These are phyloP conservation scores for Megalurothrips usitatus DNA, from an alignment of 2,888 invertebrate genomes.

Conservation along the genomic window DNA sequence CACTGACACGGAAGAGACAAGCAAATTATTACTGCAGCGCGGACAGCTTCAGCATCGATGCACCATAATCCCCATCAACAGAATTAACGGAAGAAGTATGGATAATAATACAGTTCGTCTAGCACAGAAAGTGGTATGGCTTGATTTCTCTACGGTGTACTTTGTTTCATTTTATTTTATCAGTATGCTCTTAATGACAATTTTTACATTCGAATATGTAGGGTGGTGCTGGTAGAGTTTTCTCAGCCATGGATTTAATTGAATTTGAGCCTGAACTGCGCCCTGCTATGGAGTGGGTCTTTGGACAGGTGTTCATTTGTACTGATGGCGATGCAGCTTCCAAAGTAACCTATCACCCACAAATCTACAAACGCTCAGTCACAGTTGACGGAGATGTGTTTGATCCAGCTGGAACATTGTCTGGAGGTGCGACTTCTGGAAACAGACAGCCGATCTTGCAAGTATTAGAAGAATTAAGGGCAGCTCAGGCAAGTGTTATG, in stretches of 20 bases:
- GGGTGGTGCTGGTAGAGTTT: conserved; percentile 77
- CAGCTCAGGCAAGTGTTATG: conserved; percentile 41
- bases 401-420: conserved; percentile 84
- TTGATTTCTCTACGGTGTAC: background rate
- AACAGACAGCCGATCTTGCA: conserved; percentile 51
- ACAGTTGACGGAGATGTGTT: conserved; percentile 89
- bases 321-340: conserved; percentile 74
- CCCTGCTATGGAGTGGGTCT: conserved; percentile 81
- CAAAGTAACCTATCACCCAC: conserved; percentile 70
- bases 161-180: background rate
- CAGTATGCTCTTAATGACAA: background rate
- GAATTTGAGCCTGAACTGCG: conserved; percentile 60
- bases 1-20: conserved; percentile 78
- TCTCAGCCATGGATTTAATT: conserved; percentile 74
- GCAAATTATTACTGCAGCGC: conserved; percentile 75
- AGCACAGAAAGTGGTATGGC: conserved; percentile 63
- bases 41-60: conserved; percentile 75
- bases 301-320: conserved; percentile 82
- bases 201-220: conserved; percentile 40
- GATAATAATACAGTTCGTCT: conserved; percentile 54
- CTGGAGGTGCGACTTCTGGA: conserved; percentile 68
- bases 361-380: conserved; percentile 65
- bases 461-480: conserved; percentile 46
- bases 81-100: conserved; percentile 61
- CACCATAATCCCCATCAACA: conserved; percentile 88